Conservation (phyloP, 2,113 vertebrate species). For the Lepus europaeus region DNA sequence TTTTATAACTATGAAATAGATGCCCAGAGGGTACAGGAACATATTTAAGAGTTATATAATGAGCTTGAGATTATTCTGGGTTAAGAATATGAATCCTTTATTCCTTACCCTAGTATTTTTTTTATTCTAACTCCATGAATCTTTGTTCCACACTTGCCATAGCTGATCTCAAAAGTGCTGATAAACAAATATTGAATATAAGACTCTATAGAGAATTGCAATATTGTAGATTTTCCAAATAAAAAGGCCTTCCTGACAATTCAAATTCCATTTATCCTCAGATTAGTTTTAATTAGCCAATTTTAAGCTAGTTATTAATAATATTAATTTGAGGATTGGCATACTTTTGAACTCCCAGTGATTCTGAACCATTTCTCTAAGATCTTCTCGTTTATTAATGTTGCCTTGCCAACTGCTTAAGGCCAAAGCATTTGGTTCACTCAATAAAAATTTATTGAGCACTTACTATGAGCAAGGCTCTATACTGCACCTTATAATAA, state of each 20-base stretch:
- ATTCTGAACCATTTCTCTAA: conserved; percentile 36
- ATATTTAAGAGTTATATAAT: neutral
- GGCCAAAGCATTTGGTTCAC: neutral
- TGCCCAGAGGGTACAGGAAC: neutral
- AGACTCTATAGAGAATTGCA: neutral
- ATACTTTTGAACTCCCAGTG: neutral
- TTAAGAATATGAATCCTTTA: neutral
- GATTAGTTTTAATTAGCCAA: conserved; percentile 11
- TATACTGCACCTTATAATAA: neutral
- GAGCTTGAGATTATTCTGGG: neutral
- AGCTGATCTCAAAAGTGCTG: neutral
- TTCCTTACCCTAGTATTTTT: neutral
- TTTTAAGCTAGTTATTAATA: conserved; percentile 19
- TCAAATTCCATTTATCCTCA: neutral
- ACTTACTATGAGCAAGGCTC: neutral
- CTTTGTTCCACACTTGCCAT: neutral
- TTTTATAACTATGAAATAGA: neutral
- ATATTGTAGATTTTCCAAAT: neutral
- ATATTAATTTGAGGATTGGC: neutral
- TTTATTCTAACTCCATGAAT: neutral
- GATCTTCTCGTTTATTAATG: neutral
- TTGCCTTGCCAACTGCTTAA: neutral
- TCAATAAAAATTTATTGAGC: neutral
- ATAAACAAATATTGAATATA: neutral
- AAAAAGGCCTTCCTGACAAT: neutral